Evolutionary conservation across 2,888 invertebrate species (phyloP).

Genomic region (Eurois occulta): DNA sequence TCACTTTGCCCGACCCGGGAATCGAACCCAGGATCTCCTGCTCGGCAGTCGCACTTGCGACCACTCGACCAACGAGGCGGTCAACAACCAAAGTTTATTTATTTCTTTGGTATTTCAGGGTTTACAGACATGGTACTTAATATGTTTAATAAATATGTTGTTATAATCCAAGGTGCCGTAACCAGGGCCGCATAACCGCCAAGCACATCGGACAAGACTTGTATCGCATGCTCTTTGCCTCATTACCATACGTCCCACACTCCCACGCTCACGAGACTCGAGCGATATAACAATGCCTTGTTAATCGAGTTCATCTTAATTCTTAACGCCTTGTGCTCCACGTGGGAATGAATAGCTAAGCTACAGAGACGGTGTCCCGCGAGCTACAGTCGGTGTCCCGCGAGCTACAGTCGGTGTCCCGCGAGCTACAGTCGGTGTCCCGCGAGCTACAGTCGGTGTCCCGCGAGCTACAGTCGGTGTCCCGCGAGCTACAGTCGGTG

Average conservation of each 20-base stretch:
- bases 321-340: conserved; percentile 1
- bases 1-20: no score
- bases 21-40: no score
- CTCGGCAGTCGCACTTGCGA: no score
- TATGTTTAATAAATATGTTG: no score
- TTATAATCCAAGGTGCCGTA: no score
- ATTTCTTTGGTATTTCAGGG: no score
- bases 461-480: not conserved
- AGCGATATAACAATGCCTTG: conserved; percentile 20
- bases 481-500: no score
- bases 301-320: conserved; percentile 32
- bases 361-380: not conserved
- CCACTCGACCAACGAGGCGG: no score
- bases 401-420: not conserved
- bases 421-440: not conserved
- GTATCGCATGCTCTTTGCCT: not conserved
- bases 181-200: not conserved
- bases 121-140: no score
- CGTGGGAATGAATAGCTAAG: conserved; percentile 23
- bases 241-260: conserved; percentile 31
- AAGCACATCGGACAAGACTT: not conserved
- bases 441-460: not conserved
- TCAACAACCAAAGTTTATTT: no score
- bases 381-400: not conserved
- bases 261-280: conserved; percentile 10